Evolutionary conservation across 2,113 vertebrate species (phyloP).

Genomic region (Chionis minor): DNA sequence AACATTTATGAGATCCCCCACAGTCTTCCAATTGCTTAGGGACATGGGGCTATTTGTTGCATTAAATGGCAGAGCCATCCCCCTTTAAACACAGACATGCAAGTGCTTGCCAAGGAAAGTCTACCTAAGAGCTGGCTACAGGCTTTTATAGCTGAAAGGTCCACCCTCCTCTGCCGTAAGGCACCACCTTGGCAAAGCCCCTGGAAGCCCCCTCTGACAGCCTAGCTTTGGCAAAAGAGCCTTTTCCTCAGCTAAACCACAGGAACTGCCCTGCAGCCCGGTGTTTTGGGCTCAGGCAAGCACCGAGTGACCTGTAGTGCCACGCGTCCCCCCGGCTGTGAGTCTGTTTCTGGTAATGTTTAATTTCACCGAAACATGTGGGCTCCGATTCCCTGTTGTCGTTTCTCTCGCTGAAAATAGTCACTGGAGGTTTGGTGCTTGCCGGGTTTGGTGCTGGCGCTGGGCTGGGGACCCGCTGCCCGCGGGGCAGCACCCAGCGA

Average conservation of each 20-base stretch:
- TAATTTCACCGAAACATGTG: background rate
- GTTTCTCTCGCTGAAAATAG: background rate
- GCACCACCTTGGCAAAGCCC: background rate
- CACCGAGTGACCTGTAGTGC: too few species aligned
- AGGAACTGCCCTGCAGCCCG: background rate
- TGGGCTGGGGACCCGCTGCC: background rate
- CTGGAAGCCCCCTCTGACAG: background rate
- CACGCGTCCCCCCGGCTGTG: fast-evolving
- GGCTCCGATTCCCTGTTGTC: background rate
- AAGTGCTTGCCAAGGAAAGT: too few species aligned
- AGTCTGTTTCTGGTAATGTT: background rate
- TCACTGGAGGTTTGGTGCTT: background rate
- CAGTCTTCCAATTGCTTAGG: too few species aligned
- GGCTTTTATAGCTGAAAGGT: background rate
- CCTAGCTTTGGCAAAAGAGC: background rate
- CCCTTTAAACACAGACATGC: background rate
- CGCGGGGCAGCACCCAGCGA: too few species aligned
- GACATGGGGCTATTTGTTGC: too few species aligned
- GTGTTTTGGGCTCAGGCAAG: too few species aligned
- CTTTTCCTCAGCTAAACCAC: too few species aligned
- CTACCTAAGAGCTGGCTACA: background rate
- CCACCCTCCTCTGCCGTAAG: too few species aligned
- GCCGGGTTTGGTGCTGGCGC: background rate
- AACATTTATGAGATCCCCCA: too few species aligned
- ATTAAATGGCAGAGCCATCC: too few species aligned